These are phyloP conservation scores for Puntigrus tetrazona DNA, from an alignment of 2,113 vertebrate species.

Conservation along the genomic window DNA sequence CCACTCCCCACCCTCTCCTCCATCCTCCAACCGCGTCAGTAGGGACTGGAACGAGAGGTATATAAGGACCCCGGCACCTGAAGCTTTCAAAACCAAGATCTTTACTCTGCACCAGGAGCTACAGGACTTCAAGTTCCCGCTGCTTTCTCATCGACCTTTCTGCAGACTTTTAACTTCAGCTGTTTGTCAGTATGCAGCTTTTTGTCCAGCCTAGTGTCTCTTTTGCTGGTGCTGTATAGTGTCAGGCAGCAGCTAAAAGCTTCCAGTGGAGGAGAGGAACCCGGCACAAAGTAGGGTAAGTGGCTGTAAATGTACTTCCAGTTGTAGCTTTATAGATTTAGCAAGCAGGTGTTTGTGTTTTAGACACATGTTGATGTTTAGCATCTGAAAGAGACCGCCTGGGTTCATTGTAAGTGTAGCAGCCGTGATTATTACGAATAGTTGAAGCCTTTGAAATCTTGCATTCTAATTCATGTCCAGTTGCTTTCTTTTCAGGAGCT, in stretches of 20 bases:
- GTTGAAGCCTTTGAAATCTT: not conserved
- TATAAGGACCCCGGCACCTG: constrained; percentile 75
- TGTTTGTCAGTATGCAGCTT: constrained; percentile 78
- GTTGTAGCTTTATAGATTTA: not conserved
- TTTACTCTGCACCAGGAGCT: constrained; percentile 40
- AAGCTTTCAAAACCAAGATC: constrained; percentile 68
- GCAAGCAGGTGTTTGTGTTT: not conserved
- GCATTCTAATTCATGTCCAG: not conserved
- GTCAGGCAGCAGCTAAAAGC: constrained; percentile 75
- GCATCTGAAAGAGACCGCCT: not conserved
- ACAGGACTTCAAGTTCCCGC: constrained; percentile 51
- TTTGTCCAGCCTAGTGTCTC: constrained; percentile 76
- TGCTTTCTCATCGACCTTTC: constrained; percentile 45
- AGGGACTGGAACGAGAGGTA: constrained; percentile 66
- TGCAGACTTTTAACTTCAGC: constrained; percentile 51
- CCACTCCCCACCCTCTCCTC: constrained; percentile 54
- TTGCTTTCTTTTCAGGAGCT: constrained; percentile 72
- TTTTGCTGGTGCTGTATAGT: constrained; percentile 82
- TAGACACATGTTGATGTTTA: not conserved
- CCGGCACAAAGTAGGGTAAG: constrained; percentile 81
- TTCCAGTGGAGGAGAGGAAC: constrained; percentile 82
- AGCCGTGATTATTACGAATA: not conserved
- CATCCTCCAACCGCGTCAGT: constrained; percentile 75
- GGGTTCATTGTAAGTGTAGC: not conserved
- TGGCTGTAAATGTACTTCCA: not conserved